phyloP scores from a whole-genome alignment of 2,113 vertebrate species.

The Hyla sarda region DNA sequence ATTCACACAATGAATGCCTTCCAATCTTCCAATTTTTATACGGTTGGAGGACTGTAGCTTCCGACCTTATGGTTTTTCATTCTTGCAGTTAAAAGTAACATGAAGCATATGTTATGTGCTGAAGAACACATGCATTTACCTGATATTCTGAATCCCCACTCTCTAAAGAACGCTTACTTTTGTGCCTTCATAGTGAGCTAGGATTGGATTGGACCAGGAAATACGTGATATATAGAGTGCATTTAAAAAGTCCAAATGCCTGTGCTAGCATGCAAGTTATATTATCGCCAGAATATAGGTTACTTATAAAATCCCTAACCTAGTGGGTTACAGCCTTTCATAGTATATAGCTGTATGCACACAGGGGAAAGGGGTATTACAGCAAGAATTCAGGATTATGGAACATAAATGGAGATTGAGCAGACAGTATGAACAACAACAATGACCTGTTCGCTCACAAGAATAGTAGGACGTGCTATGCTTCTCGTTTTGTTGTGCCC shows the following conservation, averaged over 20 bases:
- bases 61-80: background rate
- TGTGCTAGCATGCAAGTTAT: background rate
- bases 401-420: background rate
- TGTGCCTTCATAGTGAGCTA: background rate
- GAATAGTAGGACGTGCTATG: background rate
- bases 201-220: background rate
- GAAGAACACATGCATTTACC: background rate
- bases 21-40: background rate
- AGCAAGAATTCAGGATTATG: background rate
- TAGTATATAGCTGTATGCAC: background rate
- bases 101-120: background rate
- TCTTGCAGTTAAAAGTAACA: background rate
- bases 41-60: background rate
- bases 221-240: background rate
- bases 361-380: background rate
- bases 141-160: too few relatives aligned
- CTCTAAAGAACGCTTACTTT: background rate
- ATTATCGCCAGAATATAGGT: background rate
- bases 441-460: background rate
- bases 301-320: background rate
- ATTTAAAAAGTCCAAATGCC: background rate
- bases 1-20: background rate
- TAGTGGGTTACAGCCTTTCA: background rate
- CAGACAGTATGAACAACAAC: background rate
- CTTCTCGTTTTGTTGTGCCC: background rate